Evolutionary conservation across 2,113 vertebrate genomes (phyloP).

Genomic region (Caranx ignobilis): DNA sequence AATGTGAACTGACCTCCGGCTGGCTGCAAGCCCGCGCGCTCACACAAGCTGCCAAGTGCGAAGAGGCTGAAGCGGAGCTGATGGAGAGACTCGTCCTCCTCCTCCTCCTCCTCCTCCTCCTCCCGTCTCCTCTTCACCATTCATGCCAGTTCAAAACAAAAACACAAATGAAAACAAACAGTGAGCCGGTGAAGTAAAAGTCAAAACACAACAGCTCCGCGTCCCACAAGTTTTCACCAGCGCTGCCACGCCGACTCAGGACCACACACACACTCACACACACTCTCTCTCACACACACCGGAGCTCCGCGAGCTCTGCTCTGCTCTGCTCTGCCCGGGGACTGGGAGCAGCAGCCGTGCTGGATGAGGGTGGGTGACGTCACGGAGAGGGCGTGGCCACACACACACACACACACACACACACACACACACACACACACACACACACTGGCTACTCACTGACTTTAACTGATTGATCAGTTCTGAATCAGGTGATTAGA

Average conservation of each 20-base stretch:
- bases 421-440: neutral
- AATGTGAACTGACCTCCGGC: constrained; percentile 57
- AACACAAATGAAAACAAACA: too few species aligned
- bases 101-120: neutral
- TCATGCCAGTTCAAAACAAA: neutral
- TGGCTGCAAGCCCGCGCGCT: constrained; percentile 25
- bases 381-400: constrained; percentile 23
- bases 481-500: too few species aligned
- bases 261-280: too few species aligned
- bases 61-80: neutral
- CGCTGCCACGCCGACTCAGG: too few species aligned
- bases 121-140: neutral
- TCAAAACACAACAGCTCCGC: neutral
- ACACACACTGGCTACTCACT: too few species aligned
- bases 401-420: neutral
- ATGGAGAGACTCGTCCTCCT: constrained; percentile 23
- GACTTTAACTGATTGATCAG: too few species aligned
- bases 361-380: neutral
- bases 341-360: constrained; percentile 3
- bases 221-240: constrained; percentile 22
- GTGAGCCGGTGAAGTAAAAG: fast-evolving
- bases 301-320: fast-evolving
- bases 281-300: fast-evolving
- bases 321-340: constrained; percentile 31
- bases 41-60: constrained; percentile 9